phyloP scores from a whole-genome alignment of 2,113 vertebrate species.

The Albula glossodonta region DNA sequence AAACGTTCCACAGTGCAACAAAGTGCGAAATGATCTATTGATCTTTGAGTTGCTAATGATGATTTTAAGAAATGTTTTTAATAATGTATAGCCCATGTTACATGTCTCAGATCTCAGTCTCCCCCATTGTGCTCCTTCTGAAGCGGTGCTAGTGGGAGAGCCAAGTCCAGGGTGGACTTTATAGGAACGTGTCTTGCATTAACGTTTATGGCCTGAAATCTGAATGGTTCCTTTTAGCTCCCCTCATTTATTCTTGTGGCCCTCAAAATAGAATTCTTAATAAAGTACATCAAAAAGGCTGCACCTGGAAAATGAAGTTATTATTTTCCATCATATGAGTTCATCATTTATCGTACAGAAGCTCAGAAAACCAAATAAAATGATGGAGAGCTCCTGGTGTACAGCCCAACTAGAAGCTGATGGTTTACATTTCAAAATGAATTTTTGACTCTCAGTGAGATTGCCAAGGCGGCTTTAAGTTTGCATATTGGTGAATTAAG shows the following conservation, averaged over 20 bases:
- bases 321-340: background rate
- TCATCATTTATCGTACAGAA: background rate
- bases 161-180: background rate
- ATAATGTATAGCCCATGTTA: background rate
- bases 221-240: background rate
- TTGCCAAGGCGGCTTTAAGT: too few species aligned
- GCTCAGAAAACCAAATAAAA: background rate
- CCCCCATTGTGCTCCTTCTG: background rate
- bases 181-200: background rate
- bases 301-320: constrained; percentile 6
- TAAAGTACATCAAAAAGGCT: background rate
- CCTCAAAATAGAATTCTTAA: background rate
- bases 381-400: background rate
- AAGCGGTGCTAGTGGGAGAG: background rate
- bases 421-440: background rate
- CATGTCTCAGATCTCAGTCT: background rate
- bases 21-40: background rate
- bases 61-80: background rate
- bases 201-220: background rate
- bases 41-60: background rate
- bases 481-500: background rate
- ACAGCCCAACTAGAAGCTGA: background rate
- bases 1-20: background rate
- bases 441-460: too few species aligned
- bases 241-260: background rate